These are phyloP conservation scores for Phoebastria nigripes DNA, from an alignment of 2,797 vertebrate species.

Conservation along the genomic window DNA sequence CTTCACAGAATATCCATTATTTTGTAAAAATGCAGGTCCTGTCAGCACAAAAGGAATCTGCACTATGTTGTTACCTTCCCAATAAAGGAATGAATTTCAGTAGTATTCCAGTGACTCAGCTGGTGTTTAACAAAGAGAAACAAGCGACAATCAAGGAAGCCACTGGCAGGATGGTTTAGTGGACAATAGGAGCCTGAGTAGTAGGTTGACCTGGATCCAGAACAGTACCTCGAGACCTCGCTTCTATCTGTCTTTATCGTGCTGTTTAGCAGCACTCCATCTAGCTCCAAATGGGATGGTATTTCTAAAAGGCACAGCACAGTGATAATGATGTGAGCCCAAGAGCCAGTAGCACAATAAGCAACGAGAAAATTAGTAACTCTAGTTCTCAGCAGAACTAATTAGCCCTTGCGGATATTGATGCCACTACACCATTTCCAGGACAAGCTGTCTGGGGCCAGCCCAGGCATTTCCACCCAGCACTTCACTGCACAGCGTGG, in stretches of 20 bases:
- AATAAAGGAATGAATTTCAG: background rate
- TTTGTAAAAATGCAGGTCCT: background rate
- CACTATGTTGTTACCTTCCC: too few species aligned
- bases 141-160: background rate
- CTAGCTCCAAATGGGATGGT: background rate
- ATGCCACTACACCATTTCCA: background rate
- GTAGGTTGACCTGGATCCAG: background rate
- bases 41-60: background rate
- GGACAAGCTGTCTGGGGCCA: background rate
- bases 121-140: background rate
- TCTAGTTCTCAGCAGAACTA: background rate
- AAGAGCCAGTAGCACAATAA: background rate
- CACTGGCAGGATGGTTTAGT: background rate
- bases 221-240: background rate
- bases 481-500: background rate
- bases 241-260: background rate
- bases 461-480: conserved; percentile 7
- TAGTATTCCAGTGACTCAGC: background rate
- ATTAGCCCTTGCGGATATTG: background rate
- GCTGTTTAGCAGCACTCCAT: background rate
- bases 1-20: background rate
- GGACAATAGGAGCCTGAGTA: background rate
- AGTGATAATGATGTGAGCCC: background rate
- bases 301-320: background rate
- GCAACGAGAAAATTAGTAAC: background rate